phyloP scores from a whole-genome alignment of 1,140 invertebrate genomes.

The Theocolax elegans region DNA sequence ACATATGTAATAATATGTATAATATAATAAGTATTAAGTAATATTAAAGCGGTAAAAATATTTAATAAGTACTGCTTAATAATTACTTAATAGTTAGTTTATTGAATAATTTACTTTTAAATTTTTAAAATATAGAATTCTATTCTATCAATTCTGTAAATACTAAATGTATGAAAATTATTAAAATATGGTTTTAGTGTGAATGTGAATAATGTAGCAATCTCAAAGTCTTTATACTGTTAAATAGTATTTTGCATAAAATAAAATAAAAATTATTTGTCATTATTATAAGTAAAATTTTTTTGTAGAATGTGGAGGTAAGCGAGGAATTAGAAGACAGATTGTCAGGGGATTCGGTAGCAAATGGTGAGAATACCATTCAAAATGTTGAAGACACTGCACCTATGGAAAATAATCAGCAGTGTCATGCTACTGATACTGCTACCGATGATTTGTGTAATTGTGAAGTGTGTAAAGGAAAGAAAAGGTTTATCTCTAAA shows the following conservation, averaged over 20 bases:
- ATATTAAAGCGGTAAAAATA: too few relatives aligned
- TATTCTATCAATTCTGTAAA: not conserved
- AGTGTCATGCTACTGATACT: not conserved
- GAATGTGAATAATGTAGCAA: not conserved
- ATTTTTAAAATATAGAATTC: not conserved
- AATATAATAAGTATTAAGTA: too few relatives aligned
- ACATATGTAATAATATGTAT: too few relatives aligned
- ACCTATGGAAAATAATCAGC: not conserved
- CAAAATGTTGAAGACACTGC: not conserved
- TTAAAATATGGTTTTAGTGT: not conserved
- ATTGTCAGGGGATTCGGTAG: not conserved
- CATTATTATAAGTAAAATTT: not conserved
- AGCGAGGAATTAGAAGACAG: not conserved
- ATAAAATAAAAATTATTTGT: not conserved
- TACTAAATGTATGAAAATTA: not conserved
- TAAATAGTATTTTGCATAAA: not conserved
- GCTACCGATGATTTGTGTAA: slow-evolving; percentile 31
- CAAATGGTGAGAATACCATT: not conserved
- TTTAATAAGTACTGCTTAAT: too few relatives aligned
- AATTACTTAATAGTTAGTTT: too few relatives aligned
- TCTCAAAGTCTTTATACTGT: not conserved
- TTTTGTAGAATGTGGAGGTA: slow-evolving; percentile 2
- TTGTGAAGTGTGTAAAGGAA: slow-evolving; percentile 38
- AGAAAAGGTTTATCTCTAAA: slow-evolving; percentile 12
- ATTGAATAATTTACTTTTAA: not conserved